Percentiles rank a stretch among this genome's conserved stretches.
These are phyloP conservation scores for Indri indri DNA, from an alignment of 2,113 vertebrate genomes.

Conservation along the genomic window DNA sequence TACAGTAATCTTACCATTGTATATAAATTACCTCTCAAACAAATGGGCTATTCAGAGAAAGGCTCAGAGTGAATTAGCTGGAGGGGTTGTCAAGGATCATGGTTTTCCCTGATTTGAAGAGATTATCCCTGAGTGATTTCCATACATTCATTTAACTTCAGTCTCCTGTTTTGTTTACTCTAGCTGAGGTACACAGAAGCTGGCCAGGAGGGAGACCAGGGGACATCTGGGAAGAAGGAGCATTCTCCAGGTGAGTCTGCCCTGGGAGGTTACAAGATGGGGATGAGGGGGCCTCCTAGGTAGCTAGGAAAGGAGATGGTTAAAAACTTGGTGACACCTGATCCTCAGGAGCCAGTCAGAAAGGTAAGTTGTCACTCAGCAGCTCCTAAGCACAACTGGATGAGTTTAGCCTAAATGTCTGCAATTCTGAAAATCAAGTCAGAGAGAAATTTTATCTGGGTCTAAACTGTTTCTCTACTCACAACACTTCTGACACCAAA, in stretches of 20 bases:
- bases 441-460: background rate
- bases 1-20: background rate
- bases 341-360: background rate
- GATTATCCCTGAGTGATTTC: conserved; percentile 1
- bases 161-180: background rate
- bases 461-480: background rate
- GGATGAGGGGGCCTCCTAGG: background rate
- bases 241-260: background rate
- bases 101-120: background rate
- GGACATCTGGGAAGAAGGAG: background rate
- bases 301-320: background rate
- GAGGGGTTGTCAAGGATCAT: background rate
- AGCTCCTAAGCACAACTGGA: background rate
- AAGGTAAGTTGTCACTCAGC: background rate
- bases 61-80: background rate
- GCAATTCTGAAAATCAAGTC: background rate
- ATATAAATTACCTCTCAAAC: background rate
- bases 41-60: background rate
- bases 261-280: background rate
- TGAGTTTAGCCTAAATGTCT: background rate
- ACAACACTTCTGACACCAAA: background rate
- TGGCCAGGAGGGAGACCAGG: background rate
- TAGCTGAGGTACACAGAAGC: background rate
- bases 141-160: background rate
- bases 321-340: background rate